Evolutionary conservation across 2,113 vertebrate genomes (phyloP).

Genomic region (Clarias batrachus): DNA sequence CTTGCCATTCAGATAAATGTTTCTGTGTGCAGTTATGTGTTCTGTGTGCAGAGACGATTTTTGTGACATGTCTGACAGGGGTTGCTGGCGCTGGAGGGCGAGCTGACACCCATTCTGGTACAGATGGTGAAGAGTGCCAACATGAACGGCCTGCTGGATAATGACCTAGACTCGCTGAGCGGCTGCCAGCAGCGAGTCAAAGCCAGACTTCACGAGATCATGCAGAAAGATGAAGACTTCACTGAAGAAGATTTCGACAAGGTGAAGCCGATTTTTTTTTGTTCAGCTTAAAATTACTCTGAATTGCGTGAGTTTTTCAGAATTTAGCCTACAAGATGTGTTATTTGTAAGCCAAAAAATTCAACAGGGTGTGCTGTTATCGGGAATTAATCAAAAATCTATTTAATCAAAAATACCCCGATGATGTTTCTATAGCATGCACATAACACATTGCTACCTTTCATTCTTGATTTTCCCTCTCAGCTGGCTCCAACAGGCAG

Average conservation of each 20-base stretch:
- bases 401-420: no score
- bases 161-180: conserved; percentile 91
- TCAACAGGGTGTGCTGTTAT: background rate
- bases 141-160: conserved; percentile 98
- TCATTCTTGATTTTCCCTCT: background rate
- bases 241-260: conserved; percentile 84
- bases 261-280: conserved; percentile 69
- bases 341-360: background rate
- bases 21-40: background rate
- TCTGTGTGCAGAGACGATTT: background rate
- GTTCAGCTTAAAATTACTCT: background rate
- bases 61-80: conserved; percentile 73
- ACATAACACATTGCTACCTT: background rate
- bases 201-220: conserved; percentile 88
- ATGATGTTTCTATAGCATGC: background rate
- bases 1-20: background rate
- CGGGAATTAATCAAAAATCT: background rate
- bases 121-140: conserved; percentile 99
- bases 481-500: conserved; percentile 90
- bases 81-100: conserved; percentile 91
- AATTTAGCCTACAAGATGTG: no score
- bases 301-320: background rate
- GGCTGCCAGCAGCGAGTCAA: conserved; percentile 95
- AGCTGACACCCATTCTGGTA: conserved; percentile 96
- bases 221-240: conserved; percentile 90